Evolutionary conservation across 2,888 invertebrate genomes (phyloP).

Genomic region (Notodonta ziczac): DNA sequence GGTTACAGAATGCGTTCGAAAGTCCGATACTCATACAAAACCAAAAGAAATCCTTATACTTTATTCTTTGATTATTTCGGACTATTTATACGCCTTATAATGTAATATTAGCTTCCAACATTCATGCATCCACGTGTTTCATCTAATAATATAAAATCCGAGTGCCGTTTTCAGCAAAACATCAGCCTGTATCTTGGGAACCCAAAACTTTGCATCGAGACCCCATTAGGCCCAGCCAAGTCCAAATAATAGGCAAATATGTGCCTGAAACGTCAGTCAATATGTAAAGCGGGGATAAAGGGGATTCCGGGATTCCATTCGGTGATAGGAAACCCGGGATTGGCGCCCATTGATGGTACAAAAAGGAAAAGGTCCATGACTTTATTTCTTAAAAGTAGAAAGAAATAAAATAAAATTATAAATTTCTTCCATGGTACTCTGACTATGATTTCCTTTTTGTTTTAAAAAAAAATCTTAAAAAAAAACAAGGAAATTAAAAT

Average conservation of each 20-base stretch:
- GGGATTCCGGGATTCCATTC: neutral
- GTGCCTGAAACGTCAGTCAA: neutral
- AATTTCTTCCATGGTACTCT: too few relatives aligned
- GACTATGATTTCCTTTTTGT: too few relatives aligned
- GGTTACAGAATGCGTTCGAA: too few relatives aligned
- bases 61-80: too few relatives aligned
- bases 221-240: slow-evolving; percentile 4
- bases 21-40: too few relatives aligned
- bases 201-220: slow-evolving; percentile 6
- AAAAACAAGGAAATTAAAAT: neutral
- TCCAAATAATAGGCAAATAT: slow-evolving; percentile 6
- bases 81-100: too few relatives aligned
- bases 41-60: too few relatives aligned
- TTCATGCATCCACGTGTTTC: neutral
- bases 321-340: neutral
- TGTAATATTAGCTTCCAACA: neutral
- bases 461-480: too few relatives aligned
- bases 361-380: neutral
- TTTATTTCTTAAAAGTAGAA: too few relatives aligned
- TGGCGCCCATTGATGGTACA: neutral
- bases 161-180: neutral
- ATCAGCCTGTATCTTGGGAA: neutral
- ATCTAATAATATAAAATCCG: slow-evolving; percentile 2
- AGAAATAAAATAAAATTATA: too few relatives aligned
- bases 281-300: slow-evolving; percentile 3